Base-by-base conservation (phyloP, 1,140 invertebrate genomes). In the Amphibalanus amphitrite region DNA sequence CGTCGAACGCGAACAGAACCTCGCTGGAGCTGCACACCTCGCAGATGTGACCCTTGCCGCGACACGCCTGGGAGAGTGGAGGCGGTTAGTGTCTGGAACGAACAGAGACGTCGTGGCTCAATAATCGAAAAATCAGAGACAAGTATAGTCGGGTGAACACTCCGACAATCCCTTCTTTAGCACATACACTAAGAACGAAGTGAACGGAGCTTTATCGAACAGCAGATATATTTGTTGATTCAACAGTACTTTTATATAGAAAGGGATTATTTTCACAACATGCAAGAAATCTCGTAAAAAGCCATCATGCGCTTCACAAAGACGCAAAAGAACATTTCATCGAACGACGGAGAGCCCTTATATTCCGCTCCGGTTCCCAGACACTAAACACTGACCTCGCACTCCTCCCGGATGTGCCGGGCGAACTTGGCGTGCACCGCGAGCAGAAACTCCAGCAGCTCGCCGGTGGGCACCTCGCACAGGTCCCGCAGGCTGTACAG, bases 1-100 rank as follows among this genome's bases (percentile, higher is more conserved):
- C 85, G 76, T 95, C 90, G 82, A 95, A 97, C 10, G 93, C 93
- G 82, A 90, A 96, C 70, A 97, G 85, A 0, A 94, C 83, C 74
- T 93, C 87, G 72, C 89, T 84, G 72, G 90, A 89, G 28, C 86
- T 84, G 81, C 95, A 98, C 8, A 97, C 82, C 80, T 97, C 93
- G 82, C 96, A 98, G 64, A 89, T 83, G 80, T 92, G 94, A 1
- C 92, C 94, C 78, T 90, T 86, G 0, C 88, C 88, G 71, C 83
- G 84, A 77, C 90, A 92, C 20, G 83, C 79, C 88, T 90, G 77
- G 67, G 79, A 79, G 71, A 75, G 75, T 74, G 75, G 74, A 69
- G 72, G 74, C n/a, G n/a, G n/a, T n/a, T n/a, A n/a, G n/a, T n/a
- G n/a, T n/a, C n/a, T n/a, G n/a, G n/a, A n/a, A n/a, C n/a, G n/a